Conservation (phyloP, 2,888 invertebrate genomes). For the Bombylius discolor region DNA sequence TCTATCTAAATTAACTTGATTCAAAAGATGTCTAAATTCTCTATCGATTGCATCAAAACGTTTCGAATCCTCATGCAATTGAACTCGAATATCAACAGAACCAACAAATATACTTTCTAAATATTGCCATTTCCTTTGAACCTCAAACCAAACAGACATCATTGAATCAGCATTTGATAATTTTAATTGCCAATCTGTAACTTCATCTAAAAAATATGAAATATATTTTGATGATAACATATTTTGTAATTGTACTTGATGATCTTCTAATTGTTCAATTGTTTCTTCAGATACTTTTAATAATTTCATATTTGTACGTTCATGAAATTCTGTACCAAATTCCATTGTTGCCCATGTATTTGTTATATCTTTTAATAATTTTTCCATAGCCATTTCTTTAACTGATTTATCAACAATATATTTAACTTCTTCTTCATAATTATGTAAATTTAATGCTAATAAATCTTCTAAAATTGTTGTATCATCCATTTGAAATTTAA, state of each 20-base stretch:
- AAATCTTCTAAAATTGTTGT: slow-evolving; percentile 78
- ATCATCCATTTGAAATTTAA: slow-evolving; percentile 35
- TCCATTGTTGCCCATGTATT: slow-evolving; percentile 70
- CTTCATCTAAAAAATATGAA: slow-evolving; percentile 70
- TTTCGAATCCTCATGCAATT: slow-evolving; percentile 79
- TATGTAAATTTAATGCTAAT: slow-evolving; percentile 74
- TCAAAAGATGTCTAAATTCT: slow-evolving; percentile 56
- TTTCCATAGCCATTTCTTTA: slow-evolving; percentile 95
- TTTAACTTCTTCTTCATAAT: slow-evolving; percentile 89
- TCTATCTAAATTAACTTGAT: slow-evolving; percentile 55
- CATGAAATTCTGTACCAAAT: slow-evolving; percentile 65
- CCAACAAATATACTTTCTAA: slow-evolving; percentile 92
- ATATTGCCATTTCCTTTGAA: slow-evolving; percentile 89
- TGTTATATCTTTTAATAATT: slow-evolving; percentile 73
- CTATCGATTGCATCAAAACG: slow-evolving; percentile 78
- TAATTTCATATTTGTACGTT: slow-evolving; percentile 65
- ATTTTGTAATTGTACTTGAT: slow-evolving; percentile 88
- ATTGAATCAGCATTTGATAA: slow-evolving; percentile 82
- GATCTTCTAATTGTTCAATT: slow-evolving; percentile 86
- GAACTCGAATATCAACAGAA: slow-evolving; percentile 84
- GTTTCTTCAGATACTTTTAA: slow-evolving; percentile 75
- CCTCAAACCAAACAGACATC: slow-evolving; percentile 70
- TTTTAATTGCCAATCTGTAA: slow-evolving; percentile 77
- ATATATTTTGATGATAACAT: slow-evolving; percentile 90
- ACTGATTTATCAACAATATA: slow-evolving; percentile 92